Percentiles rank a stretch among this genome's conserved stretches.
Evolutionary conservation across 1,140 invertebrate species (phyloP).

Genomic region (Drosophila pectinifera): DNA sequence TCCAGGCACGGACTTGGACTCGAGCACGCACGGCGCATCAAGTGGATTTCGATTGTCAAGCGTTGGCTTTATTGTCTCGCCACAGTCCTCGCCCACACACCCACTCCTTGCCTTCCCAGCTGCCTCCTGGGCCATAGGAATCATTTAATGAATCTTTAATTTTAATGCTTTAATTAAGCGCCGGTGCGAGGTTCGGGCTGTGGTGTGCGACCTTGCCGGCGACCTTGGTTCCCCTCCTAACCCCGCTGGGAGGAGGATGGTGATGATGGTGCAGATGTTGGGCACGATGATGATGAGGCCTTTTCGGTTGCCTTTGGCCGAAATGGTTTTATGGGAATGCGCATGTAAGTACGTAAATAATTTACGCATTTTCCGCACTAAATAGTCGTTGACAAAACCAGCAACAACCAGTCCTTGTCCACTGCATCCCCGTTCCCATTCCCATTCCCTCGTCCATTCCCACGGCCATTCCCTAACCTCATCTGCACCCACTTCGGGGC

Average conservation of each 20-base stretch:
- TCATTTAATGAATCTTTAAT: slow-evolving; percentile 80
- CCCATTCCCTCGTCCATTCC: too few relatives aligned
- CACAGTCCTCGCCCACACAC: neutral
- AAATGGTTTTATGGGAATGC: slow-evolving; percentile 50
- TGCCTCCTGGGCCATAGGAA: slow-evolving; percentile 10
- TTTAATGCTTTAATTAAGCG: slow-evolving; percentile 76
- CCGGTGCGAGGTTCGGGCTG: too few relatives aligned
- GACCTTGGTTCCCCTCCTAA: slow-evolving; percentile 55
- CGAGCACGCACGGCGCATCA: slow-evolving; percentile 77
- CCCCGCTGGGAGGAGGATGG: neutral
- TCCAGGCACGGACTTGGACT: slow-evolving; percentile 56
- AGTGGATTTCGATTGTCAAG: slow-evolving; percentile 76
- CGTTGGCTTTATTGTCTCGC: slow-evolving; percentile 47
- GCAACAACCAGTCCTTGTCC: slow-evolving; percentile 1
- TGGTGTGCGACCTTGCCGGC: slow-evolving; percentile 66
- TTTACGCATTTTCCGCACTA: slow-evolving; percentile 77
- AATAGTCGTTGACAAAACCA: slow-evolving; percentile 71
- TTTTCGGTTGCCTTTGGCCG: slow-evolving; percentile 26
- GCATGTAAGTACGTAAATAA: slow-evolving; percentile 62
- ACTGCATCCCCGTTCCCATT: neutral
- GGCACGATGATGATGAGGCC: slow-evolving; percentile 14
- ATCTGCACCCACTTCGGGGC: slow-evolving; percentile 9
- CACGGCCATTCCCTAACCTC: slow-evolving; percentile 11
- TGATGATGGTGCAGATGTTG: too few relatives aligned
- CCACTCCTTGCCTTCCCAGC: neutral